A percentile compares a stretch with the other conserved stretches of the same genome.
phyloP scores from a whole-genome alignment of 2,888 invertebrate genomes.

The Drosophila seclusa region DNA sequence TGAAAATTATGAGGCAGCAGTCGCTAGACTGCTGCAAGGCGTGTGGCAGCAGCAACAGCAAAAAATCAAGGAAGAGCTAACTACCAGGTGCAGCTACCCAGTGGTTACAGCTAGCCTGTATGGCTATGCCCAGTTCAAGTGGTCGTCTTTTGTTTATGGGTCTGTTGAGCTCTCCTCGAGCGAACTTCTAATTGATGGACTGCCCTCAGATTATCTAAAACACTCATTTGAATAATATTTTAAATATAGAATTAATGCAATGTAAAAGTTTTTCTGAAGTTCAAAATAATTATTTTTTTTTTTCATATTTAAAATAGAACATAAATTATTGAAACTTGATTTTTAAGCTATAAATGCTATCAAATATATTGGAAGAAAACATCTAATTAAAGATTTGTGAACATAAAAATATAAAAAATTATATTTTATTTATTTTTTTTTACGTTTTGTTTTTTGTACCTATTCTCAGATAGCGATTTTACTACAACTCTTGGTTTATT shows the following conservation, averaged over 20 bases:
- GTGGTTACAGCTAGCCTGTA: slow-evolving; percentile 18
- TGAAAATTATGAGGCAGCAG: slow-evolving; percentile 73
- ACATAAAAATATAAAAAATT: background rate
- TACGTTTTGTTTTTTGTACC: background rate
- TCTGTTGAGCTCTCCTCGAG: slow-evolving; percentile 24
- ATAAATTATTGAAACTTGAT: background rate
- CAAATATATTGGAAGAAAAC: background rate
- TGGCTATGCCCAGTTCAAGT: slow-evolving; percentile 10
- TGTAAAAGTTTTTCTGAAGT: background rate
- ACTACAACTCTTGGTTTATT: background rate
- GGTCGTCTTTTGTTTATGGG: slow-evolving; percentile 40
- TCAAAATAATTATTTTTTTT: background rate
- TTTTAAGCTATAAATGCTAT: no score
- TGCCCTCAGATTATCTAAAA: slow-evolving; percentile 1
- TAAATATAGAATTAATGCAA: background rate
- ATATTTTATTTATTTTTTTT: background rate
- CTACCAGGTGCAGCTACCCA: slow-evolving; percentile 32
- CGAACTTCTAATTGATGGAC: slow-evolving; percentile 22
- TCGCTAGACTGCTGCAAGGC: slow-evolving; percentile 39
- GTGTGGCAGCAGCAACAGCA: slow-evolving; percentile 37
- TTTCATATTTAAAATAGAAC: background rate
- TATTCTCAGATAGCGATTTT: background rate
- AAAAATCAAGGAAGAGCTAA: background rate
- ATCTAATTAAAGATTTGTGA: rapidly evolving
- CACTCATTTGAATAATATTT: background rate